Base-by-base conservation (phyloP, 2,797 vertebrate species). In the Pempheris klunzingeri region DNA sequence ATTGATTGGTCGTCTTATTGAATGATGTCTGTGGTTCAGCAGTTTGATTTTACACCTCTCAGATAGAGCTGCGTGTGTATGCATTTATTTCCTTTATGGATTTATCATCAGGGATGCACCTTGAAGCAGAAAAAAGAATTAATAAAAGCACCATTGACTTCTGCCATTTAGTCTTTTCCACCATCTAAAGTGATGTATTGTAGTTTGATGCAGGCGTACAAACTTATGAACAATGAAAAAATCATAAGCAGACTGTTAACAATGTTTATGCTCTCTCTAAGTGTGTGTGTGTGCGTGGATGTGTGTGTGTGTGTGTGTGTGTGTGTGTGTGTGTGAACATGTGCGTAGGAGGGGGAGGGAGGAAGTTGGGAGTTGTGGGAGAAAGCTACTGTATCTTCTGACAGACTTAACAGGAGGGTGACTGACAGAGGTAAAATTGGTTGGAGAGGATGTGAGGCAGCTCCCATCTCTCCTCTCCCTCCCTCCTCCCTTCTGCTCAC, bases 341-440 rank as follows among this genome's bases (percentile, higher is more conserved):
- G 71, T 71, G 61, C 2, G 52, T 59, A 30, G 55, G 63, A 59
- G 41, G 50, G 38, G 74, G 52, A 75, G 41, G 73, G 50, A 82
- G 77, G 58, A 83, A 68, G 82, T 74, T 49, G 78, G 73, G 83
- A 78, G 69, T 84, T 75, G 76, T 83, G 78, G 50, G 72, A 82
- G 66, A 81, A 67, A 79, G 87, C 84, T 80, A 66, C 58, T 47
- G 89, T 79, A 12, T 20, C 61, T 43, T 76, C 72, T 79, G 84
- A 82, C 80, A 82, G 82, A 69, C 69, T 76, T 74, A 59, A 77
- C 71, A 75, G 49, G 61, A 60, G 62, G 68, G 53, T 86, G 82
- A 92, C 59, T 88, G 89, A 87, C 85, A 77, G 83, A 85, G 83
- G 81, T 84, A 84, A 88, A 90, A 92, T 88, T 92, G 57, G 81